Evolutionary conservation across 2,888 invertebrate species (phyloP).

Genomic region (Euclidia mi): DNA sequence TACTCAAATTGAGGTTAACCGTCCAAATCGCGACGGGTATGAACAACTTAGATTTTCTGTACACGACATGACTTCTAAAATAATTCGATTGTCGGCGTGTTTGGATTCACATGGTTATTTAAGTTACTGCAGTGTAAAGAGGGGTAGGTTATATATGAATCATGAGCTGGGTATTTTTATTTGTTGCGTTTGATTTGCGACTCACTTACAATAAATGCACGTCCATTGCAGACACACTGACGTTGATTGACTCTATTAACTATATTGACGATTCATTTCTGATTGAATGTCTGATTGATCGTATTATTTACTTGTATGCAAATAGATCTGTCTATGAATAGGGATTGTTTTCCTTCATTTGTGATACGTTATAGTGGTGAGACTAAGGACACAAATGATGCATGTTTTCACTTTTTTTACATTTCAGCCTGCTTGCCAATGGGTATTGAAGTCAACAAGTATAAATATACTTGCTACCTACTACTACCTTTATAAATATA

Average conservation of each 20-base stretch:
- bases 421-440: too few species aligned
- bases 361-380: too few species aligned
- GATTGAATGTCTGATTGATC: conserved; percentile 38
- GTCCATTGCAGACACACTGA: conserved; percentile 56
- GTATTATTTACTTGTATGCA: conserved; percentile 9
- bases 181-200: conserved; percentile 42
- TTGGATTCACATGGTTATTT: conserved; percentile 49
- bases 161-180: conserved; percentile 60
- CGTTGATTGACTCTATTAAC: conserved; percentile 45
- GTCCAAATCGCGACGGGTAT: conserved; percentile 63
- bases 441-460: too few species aligned
- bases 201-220: conserved; percentile 60
- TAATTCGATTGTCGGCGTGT: conserved; percentile 49
- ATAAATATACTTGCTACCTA: too few species aligned
- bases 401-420: too few species aligned
- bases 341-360: too few species aligned
- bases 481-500: too few species aligned
- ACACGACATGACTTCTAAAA: conserved; percentile 47
- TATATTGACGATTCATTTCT: conserved; percentile 29
- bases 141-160: conserved; percentile 63
- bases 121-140: conserved; percentile 30
- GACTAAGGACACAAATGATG: too few species aligned
- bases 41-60: conserved; percentile 41
- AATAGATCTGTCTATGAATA: not conserved
- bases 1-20: conserved; percentile 60